phyloP scores from a whole-genome alignment of 2,888 invertebrate species.

The Drosophila recens region DNA sequence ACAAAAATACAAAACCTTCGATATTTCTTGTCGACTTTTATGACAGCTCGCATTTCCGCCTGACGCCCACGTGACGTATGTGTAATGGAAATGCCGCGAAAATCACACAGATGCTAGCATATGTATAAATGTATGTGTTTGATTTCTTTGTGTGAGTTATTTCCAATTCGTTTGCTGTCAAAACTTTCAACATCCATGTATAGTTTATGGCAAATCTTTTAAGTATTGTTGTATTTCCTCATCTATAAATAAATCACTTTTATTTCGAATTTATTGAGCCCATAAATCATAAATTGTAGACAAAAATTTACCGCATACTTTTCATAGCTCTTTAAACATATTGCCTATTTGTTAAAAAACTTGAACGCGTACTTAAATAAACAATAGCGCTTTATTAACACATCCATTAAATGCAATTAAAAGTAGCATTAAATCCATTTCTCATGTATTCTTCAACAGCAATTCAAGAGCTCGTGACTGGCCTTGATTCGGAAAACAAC shows the following conservation, averaged over 20 bases:
- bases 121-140: background rate
- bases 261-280: conserved; percentile 53
- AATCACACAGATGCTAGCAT: conserved; percentile 18
- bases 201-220: conserved; percentile 52
- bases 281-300: conserved; percentile 43
- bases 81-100: conserved; percentile 62
- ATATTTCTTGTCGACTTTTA: conserved; percentile 25
- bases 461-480: conserved; percentile 21
- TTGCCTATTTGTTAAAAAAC: conserved; percentile 10
- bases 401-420: conserved; percentile 46
- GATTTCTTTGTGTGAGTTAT: conserved; percentile 10
- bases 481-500: conserved; percentile 2
- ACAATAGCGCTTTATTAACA: conserved; percentile 32
- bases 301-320: background rate
- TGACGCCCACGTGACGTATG: conserved; percentile 60
- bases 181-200: conserved; percentile 43
- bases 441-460: conserved; percentile 24
- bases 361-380: conserved; percentile 13
- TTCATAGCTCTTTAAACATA: conserved; percentile 6
- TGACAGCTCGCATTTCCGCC: conserved; percentile 45
- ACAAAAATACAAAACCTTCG: conserved; percentile 20
- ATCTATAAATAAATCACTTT: conserved; percentile 45
- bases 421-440: conserved; percentile 31
- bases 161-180: conserved; percentile 57
- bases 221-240: conserved; percentile 10